Base-by-base conservation (phyloP, 1,140 invertebrate species). In the Helicoverpa armigera region DNA sequence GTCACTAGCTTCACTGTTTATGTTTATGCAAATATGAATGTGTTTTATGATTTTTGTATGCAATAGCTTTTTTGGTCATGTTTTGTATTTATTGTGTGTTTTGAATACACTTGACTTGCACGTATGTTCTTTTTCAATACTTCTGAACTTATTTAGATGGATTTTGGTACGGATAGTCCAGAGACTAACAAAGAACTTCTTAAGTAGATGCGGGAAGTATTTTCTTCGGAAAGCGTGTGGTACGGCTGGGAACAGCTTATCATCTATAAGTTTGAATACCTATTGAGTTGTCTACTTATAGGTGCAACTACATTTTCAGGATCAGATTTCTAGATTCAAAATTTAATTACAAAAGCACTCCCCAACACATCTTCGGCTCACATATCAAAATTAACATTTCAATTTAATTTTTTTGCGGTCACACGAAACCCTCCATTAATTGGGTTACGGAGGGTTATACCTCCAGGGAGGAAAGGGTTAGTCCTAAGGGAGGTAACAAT, bases 321-420 rank as follows among this genome's bases (percentile, higher is more conserved):
- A 23, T 23, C 23, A 1, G 23, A 23, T 23, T 23, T 23, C 23
- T 23, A 23, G 23, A 23, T 2, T 23, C 2, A 23, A 23, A 23
- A 23, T 35, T 35, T 35, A 35, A 35, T 35, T 35, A 1, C 35
- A 35, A 35, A 35, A 58, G 18, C 23, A 79, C 56, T 56, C 63
- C 9, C 29, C 29, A 54, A 53, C 70, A 73, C n/a, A 74, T 75
- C 72, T 75, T 75, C 72, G 31, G n/a, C 72, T 75, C 58, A 77
- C 86, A 76, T 73, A 91, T 88, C 87, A 84, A 89, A n/a, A 90
- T 91, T 90, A 90, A 89, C 87, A 90, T 91, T 90, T 89, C 88
- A 91, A 92, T 92, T 90, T 90, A 86, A 82, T 87, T 89, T 91
- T 90, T 90, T 90, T 88, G 89, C 80, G 88, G 87, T 87, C 81